A percentile compares a stretch with the other conserved stretches of the same genome.
Conservation (phyloP, 30 jellyfish, hydroid and myxozoan species). For the Rhopilema esculentum region DNA sequence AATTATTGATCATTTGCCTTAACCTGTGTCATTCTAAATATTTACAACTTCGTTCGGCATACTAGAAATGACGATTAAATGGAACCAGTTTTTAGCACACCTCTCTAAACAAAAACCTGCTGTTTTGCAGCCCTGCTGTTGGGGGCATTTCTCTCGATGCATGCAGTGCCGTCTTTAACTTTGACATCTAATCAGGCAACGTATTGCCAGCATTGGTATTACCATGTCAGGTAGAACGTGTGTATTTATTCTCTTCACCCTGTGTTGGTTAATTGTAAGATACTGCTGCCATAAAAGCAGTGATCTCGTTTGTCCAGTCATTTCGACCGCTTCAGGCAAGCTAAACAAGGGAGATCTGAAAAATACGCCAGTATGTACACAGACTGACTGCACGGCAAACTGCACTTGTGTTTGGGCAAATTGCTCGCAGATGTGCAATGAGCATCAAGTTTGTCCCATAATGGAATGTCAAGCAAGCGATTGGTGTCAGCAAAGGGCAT, state of each 20-base stretch:
- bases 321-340: neutral
- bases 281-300: neutral
- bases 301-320: neutral
- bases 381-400: conserved; percentile 1
- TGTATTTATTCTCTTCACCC: neutral
- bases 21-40: too few species aligned
- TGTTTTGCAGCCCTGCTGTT: too few species aligned
- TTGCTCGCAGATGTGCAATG: conserved; percentile 38
- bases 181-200: too few species aligned
- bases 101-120: too few species aligned
- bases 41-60: too few species aligned
- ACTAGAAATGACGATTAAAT: too few species aligned
- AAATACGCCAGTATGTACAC: neutral
- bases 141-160: neutral
- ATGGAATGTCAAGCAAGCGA: conserved; percentile 1
- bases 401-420: conserved; percentile 9
- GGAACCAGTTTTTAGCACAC: too few species aligned
- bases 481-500: conserved; percentile 8
- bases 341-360: neutral
- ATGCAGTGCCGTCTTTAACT: neutral
- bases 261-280: neutral
- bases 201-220: neutral
- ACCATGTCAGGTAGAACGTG: neutral
- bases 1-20: too few species aligned
- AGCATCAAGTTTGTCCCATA: neutral